Percentiles rank a stretch among this genome's conserved stretches.
These are phyloP conservation scores for Chloebia gouldiae DNA, from an alignment of 2,113 vertebrate species.

Conservation along the genomic window DNA sequence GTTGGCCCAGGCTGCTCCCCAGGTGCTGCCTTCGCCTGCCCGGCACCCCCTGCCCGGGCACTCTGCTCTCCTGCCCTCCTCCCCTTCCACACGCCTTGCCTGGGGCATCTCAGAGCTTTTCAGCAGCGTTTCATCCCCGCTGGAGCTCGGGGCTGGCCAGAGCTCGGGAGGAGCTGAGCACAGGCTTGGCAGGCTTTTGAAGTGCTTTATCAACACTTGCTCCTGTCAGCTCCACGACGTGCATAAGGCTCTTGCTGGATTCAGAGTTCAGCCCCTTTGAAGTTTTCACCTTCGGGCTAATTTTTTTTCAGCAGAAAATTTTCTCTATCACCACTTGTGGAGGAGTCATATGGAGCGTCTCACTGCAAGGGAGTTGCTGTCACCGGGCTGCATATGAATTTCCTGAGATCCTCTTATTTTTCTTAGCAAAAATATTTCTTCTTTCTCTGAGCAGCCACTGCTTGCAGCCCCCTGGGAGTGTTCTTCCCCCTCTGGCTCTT, in stretches of 20 bases:
- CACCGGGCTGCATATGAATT: neutral
- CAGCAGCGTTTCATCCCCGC: accelerated
- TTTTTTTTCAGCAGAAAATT: neutral
- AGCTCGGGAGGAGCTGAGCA: neutral
- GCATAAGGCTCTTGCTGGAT: neutral
- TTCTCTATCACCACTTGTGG: neutral
- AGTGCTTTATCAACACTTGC: neutral
- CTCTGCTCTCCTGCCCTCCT: accelerated
- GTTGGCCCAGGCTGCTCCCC: neutral
- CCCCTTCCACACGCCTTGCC: accelerated
- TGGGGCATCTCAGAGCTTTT: neutral
- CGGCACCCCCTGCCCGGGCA: accelerated
- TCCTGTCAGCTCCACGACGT: neutral
- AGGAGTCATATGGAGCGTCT: neutral
- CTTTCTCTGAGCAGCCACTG: neutral
- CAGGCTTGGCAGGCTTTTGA: neutral
- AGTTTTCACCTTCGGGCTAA: constrained; percentile 36
- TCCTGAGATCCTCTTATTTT: neutral
- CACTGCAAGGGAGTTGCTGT: neutral
- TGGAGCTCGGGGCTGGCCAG: neutral
- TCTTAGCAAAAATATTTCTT: neutral
- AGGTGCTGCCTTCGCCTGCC: neutral
- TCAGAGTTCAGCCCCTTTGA: constrained; percentile 50
- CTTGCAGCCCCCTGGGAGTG: neutral
- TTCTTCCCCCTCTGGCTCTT: neutral